These are phyloP conservation scores for Scalopus aquaticus DNA, from an alignment of 2,113 vertebrate species.

Conservation along the genomic window DNA sequence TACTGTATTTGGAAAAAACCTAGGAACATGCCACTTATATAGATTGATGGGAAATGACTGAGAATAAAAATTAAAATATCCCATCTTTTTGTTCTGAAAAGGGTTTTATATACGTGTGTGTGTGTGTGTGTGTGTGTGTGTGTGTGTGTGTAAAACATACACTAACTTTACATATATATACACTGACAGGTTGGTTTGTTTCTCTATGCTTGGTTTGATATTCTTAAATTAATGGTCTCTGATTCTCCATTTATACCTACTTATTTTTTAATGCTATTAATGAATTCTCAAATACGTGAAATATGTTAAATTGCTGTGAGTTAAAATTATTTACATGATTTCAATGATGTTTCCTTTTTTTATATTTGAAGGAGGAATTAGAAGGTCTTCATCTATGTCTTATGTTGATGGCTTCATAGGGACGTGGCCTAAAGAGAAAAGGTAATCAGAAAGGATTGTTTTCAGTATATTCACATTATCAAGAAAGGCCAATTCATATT, in stretches of 20 bases:
- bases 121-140: no score
- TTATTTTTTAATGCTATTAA: neutral
- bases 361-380: slow-evolving; percentile 91
- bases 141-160: no score
- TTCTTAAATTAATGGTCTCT: neutral
- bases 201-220: neutral
- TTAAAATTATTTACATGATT: neutral
- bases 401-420: slow-evolving; percentile 96
- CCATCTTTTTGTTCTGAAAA: neutral
- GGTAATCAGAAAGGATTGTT: slow-evolving; percentile 82
- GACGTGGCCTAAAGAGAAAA: slow-evolving; percentile 98
- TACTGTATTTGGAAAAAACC: slow-evolving; percentile 67
- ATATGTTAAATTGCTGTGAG: neutral
- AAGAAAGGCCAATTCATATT: neutral
- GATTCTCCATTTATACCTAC: neutral
- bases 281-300: neutral
- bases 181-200: neutral
- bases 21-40: neutral
- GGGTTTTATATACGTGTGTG: no score
- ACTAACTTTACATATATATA: no score
- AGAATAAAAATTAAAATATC: neutral
- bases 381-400: slow-evolving; percentile 97
- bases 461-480: neutral
- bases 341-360: slow-evolving; percentile 60
- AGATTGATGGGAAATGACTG: neutral